Conservation (phyloP, 2,113 vertebrate species). For the Psophia crepitans region DNA sequence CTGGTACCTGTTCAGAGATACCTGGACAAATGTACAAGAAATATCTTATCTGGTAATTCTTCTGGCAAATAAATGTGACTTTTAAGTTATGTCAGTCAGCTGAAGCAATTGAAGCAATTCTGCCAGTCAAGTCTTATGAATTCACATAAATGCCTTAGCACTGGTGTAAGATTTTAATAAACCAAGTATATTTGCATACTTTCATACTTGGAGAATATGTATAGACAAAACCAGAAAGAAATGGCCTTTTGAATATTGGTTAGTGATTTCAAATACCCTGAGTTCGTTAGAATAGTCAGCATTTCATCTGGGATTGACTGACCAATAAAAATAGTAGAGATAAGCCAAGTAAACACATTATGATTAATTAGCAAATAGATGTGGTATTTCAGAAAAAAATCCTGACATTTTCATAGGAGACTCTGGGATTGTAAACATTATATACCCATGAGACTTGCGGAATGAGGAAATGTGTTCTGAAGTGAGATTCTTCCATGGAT, state of each 20-base stretch:
- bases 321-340: neutral
- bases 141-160: neutral
- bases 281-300: constrained; percentile 46
- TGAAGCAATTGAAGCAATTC: neutral
- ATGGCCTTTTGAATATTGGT: constrained; percentile 37
- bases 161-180: constrained; percentile 12
- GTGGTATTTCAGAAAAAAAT: constrained; percentile 1
- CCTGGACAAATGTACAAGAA: neutral
- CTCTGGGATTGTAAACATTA: neutral
- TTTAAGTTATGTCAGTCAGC: neutral
- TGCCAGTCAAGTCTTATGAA: neutral
- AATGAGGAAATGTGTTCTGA: neutral
- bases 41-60: neutral
- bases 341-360: constrained; percentile 20
- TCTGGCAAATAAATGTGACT: neutral
- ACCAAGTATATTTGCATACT: constrained; percentile 6
- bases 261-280: constrained; percentile 63
- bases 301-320: constrained; percentile 4
- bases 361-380: constrained; percentile 46
- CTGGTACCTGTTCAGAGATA: neutral
- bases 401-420: constrained; percentile 26
- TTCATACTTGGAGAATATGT: neutral
- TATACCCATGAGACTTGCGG: neutral
- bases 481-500: neutral
- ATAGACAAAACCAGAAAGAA: neutral